Evolutionary conservation across 2,888 invertebrate species (phyloP), one percentile per base, ranked within the genome.

Genomic region (Nomada goodeniana): DNA sequence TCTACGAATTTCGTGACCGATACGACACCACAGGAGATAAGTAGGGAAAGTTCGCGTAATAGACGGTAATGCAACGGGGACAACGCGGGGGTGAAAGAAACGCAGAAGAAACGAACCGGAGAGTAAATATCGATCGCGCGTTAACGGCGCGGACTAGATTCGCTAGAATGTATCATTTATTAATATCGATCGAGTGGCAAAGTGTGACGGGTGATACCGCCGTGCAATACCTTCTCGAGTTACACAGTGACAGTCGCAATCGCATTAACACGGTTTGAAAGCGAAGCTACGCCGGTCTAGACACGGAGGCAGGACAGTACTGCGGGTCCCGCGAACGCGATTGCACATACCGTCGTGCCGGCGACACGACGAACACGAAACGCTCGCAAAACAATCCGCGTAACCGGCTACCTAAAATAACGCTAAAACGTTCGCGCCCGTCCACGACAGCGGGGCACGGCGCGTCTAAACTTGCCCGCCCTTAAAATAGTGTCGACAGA

Each of bases 231-330:
- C 82, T 84, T 88, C 90, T 90, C 89, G 88, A 86, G 87, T 90
- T 90, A 90, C 90, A 76, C 83, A 83, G 83, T 85, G 84, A 82
- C 87, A 87, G 83, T 87, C 82, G 87, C 89, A 87, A 86, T 86
- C 85, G 89, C 88, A 88, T 89, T 89, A 87, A 89, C 84, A 73
- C 85, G 83, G 83, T 76, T 84, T 84, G 89, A 83, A 87, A 84
- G 84, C 84, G 81, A 84, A 78, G 83, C 85, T 76, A 55, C 65
- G 79, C 50, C 57, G 78, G 76, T 80, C 80, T 83, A 59, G 81
- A 75, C 82, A 65, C 64, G 63, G 67, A 50, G 71, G 63, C 79
- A 61, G 55, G 81, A 63, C 86, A 80, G 80, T 77, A 50, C 72
- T 52, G 47, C 76, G 77, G 59, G 63, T 55, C 73, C 72, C 84